Evolutionary conservation across 1,140 invertebrate species (phyloP).

Genomic region (Schlechtendalia chinensis): DNA sequence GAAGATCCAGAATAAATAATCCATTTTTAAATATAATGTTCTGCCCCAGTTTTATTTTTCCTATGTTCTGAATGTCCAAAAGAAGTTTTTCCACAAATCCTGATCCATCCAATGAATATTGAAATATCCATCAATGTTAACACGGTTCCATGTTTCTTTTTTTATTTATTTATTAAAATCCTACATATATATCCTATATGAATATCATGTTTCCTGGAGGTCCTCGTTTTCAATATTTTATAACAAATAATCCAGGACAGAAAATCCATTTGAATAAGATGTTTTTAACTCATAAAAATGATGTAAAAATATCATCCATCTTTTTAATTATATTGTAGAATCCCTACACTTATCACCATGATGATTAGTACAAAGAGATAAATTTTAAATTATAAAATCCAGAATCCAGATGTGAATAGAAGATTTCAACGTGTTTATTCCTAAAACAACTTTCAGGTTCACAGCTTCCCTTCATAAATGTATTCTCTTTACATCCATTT

Average conservation of each 20-base stretch:
- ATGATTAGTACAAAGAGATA: background rate
- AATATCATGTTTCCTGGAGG: constrained; percentile 1
- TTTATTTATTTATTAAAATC: constrained; percentile 2
- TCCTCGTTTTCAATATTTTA: constrained; percentile 25
- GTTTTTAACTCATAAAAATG: background rate
- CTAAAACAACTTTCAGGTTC: background rate
- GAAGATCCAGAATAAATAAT: constrained; percentile 1
- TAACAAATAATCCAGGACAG: background rate
- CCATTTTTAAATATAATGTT: constrained; percentile 25
- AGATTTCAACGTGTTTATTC: background rate
- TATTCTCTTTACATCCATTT: background rate
- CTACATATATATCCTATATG: constrained; percentile 17
- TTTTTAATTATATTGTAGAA: background rate
- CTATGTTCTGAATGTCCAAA: constrained; percentile 22
- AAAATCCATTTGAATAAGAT: constrained; percentile 1
- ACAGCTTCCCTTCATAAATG: background rate
- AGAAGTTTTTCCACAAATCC: constrained; percentile 4
- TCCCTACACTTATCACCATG: background rate
- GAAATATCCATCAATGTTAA: constrained; percentile 24
- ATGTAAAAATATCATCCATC: constrained; percentile 9
- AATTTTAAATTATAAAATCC: constrained; percentile 19
- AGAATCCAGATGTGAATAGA: background rate
- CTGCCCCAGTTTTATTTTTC: background rate
- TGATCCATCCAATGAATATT: constrained; percentile 29
- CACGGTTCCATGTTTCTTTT: background rate